Base-by-base conservation (phyloP, 2,888 invertebrate genomes). In the Automeris io region DNA sequence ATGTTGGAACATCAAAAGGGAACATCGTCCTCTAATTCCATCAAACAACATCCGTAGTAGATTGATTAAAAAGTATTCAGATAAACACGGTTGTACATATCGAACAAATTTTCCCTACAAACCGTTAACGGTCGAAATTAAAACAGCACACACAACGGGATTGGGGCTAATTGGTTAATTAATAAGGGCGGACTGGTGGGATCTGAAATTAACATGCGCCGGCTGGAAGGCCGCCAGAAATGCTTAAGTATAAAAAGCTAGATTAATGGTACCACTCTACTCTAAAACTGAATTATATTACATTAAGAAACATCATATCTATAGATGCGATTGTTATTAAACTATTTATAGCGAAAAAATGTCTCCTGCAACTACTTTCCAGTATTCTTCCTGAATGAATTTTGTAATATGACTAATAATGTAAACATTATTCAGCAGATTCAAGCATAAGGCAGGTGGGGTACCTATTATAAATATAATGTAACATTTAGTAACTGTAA, bases 141-240 rank as follows among this genome's bases (percentile, higher is more conserved):
- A 78, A 81, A 77, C 67, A 69, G 71, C 60, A 65, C 69, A 65
- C 65, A 70, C 60, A 66, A 61, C 58, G 61, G 70, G 73, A 72
- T 81, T 74, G 64, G 58, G 70, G 61, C 67, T 81, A 83, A 85
- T 83, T 83, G 80, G 70, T 77, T 83, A 83, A 85, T 83, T 81
- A 83, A 82, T 82, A 81, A 80, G 72, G 70, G 52, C 49, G 57
- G 55, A 54, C 57, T 49, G 58, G 45, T 55, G 57, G 54, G 56
- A 56, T 56, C 60, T 65, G 69, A 67, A 66, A 67, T 73, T 73
- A 72, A 73, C 70, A 78, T 65, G 69, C 59, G 48, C 63, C 70
- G 63, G 64, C 62, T 79, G 79, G 81, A 73, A 59, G 49, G 46
- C 46, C 50, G 82, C 79, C 82, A 81, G 58, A 59, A 59, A 63